A percentile compares a stretch with the other conserved stretches of the same genome.
phyloP scores from a whole-genome alignment of 2,113 vertebrate species.

The Oplegnathus fasciatus region DNA sequence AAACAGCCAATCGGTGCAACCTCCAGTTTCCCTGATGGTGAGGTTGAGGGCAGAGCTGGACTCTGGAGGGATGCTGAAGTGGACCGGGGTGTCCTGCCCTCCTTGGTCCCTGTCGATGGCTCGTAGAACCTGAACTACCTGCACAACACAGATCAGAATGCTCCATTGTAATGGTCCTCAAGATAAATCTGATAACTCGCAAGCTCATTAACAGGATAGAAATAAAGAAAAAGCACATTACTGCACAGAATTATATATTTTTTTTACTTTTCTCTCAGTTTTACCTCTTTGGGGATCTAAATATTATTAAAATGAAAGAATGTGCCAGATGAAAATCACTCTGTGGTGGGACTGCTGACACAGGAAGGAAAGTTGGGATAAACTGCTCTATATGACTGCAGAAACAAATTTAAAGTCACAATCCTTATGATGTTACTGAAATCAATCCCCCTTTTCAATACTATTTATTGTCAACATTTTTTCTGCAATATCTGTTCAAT shows the following conservation, averaged over 20 bases:
- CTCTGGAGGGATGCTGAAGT: slow-evolving; percentile 86
- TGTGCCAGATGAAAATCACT: not conserved
- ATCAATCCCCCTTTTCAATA: not conserved
- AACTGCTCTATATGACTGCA: not conserved
- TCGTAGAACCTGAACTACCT: slow-evolving; percentile 89
- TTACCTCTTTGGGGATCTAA: not conserved
- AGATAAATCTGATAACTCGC: too few relatives aligned
- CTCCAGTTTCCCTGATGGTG: slow-evolving; percentile 86
- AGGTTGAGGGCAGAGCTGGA: slow-evolving; percentile 87
- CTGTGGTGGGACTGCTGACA: not conserved
- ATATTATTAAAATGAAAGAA: not conserved
- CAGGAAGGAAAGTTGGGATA: not conserved
- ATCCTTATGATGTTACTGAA: not conserved
- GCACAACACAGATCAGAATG: slow-evolving; percentile 39
- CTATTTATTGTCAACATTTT: not conserved
- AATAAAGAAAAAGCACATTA: too few relatives aligned
- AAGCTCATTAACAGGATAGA: too few relatives aligned
- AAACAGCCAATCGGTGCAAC: slow-evolving; percentile 62
- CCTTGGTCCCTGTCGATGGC: slow-evolving; percentile 87
- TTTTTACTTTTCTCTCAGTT: not conserved
- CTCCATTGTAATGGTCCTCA: too few relatives aligned
- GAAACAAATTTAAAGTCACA: not conserved
- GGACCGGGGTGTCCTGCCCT: slow-evolving; percentile 82
- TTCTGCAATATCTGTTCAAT: not conserved
- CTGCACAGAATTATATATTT: too few relatives aligned